Base-by-base conservation (phyloP, 92 coral and sea anemone genomes). In the Phenganax subtilis region DNA sequence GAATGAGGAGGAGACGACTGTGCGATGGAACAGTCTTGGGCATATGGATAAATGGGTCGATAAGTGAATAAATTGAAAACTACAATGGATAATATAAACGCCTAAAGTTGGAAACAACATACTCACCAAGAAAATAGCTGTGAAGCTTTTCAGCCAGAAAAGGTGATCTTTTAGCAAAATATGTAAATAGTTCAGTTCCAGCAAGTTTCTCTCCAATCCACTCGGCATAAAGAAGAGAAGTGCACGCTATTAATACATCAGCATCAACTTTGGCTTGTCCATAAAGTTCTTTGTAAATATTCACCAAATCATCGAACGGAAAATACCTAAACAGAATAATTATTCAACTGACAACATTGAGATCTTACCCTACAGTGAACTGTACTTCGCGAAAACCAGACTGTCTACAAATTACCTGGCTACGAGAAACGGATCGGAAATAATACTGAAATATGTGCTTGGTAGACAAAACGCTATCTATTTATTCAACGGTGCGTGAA, bases 141-240 rank as follows among this genome's bases (percentile, higher is more conserved):
- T 93, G 98, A 12, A 93, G 85, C 9, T 90, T 87, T 76, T 93
- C 98, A 87, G 86, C 89, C 44, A 93, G 88, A 80, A 90, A 93
- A n/a, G 98, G 98, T 17, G 98, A 93, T 53, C 84, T 85, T 82
- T 76, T 77, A 55, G 98, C 88, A 86, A 86, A 93, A 29, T 69
- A 74, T 51, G 97, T 56, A 86, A 93, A 90, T 79, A 93, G 58
- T 62, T 92, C 88, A 20, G 92, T 89, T 9, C 98, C 98, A 17
- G 83, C 97, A 16, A 80, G 76, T 73, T 86, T 85, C 80, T 93
- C 98, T 30, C 98, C 98, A 72, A 92, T 53, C 97, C 98, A 92
- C 10, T 89, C 98, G 69, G 90, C 90, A 69, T 88, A 91, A 54
- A 86, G 62, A 57, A 92, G 44, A 59, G 72, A 85, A 53, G 92